Percentiles rank a stretch among this genome's conserved stretches.
phyloP scores from a whole-genome alignment of 2,113 vertebrate species.

The Lucifuga dentata region DNA sequence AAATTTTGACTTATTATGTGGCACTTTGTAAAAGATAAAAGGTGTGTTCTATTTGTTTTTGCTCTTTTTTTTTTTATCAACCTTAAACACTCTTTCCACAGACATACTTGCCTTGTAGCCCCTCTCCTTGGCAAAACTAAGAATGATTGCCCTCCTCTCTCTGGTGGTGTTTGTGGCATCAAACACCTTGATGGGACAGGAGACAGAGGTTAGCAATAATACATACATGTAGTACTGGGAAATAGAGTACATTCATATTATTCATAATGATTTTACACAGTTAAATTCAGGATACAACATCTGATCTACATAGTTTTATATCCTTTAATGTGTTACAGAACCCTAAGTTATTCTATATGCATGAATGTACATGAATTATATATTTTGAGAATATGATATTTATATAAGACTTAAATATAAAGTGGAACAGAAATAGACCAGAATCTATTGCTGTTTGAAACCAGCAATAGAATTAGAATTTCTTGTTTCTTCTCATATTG shows the following conservation, averaged over 20 bases:
- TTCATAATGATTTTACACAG: not conserved
- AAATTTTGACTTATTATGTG: not conserved
- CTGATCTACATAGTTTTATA: not conserved
- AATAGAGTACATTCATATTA: not conserved
- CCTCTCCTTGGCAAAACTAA: constrained; percentile 86
- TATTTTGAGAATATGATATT: not conserved
- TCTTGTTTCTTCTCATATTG: too few species aligned
- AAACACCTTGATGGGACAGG: constrained; percentile 83
- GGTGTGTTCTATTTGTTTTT: too few species aligned
- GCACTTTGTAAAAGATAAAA: too few species aligned
- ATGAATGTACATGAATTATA: not conserved
- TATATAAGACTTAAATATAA: too few species aligned
- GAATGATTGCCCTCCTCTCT: constrained; percentile 85
- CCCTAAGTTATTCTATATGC: not conserved
- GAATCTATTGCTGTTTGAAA: too few species aligned
- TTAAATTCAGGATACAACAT: not conserved
- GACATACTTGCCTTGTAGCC: constrained; percentile 87
- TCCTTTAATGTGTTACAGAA: too few species aligned
- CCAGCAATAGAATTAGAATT: too few species aligned
- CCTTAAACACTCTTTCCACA: not conserved
- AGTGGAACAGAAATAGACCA: too few species aligned
- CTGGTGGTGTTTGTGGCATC: constrained; percentile 92
- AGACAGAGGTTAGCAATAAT: not conserved
- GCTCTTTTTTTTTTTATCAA: too few species aligned
- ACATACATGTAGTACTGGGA: not conserved